A percentile compares a stretch with the other conserved stretches of the same genome.
phyloP scores from a whole-genome alignment of 1,140 invertebrate genomes.

The Zaprionus inermis region DNA sequence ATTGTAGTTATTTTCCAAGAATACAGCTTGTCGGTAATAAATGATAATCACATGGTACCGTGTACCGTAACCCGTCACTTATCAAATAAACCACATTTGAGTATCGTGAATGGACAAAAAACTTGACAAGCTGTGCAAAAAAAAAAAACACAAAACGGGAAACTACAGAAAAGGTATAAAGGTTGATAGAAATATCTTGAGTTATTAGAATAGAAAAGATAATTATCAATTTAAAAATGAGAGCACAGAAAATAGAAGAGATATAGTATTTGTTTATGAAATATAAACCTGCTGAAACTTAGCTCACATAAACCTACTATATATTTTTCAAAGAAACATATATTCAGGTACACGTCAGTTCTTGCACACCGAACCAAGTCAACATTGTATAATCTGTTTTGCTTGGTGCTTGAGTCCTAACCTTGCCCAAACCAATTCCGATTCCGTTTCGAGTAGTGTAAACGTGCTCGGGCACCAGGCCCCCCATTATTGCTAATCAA shows the following conservation, averaged over 20 bases:
- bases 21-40: constrained; percentile 35
- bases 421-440: constrained; percentile 35
- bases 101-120: constrained; percentile 24
- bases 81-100: constrained; percentile 29
- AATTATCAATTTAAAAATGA: neutral
- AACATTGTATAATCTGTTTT: constrained; percentile 23
- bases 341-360: neutral
- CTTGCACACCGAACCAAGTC: constrained; percentile 2
- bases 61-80: neutral
- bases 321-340: no score
- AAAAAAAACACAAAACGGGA: constrained; percentile 12
- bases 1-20: constrained; percentile 36
- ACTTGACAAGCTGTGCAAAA: neutral
- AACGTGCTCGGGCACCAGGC: constrained; percentile 30
- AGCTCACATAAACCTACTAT: no score
- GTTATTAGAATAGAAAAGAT: neutral
- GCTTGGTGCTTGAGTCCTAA: constrained; percentile 22
- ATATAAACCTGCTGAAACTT: no score
- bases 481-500: constrained; percentile 16
- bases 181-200: neutral
- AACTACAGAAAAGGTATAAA: constrained; percentile 16
- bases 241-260: neutral
- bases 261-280: neutral
- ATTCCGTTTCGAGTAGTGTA: constrained; percentile 8
- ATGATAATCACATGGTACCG: constrained; percentile 36